Percentiles rank a stretch among this genome's conserved stretches.
Conservation (phyloP, 2,888 invertebrate species). For the Troglohyphantes excavatus region DNA sequence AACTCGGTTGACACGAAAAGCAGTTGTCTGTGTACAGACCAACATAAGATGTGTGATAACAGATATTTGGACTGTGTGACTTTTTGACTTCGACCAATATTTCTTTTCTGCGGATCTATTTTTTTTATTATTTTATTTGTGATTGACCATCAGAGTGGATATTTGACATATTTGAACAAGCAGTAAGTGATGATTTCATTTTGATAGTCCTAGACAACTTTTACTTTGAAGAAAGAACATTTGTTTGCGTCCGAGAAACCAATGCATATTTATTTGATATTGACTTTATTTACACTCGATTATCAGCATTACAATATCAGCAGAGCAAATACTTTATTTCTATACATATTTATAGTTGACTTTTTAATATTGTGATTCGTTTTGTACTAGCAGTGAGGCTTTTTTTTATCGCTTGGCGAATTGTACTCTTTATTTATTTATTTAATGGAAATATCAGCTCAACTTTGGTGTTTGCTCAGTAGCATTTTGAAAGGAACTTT, state of each 20-base stretch:
- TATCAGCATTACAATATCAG: neutral
- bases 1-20: slow-evolving; percentile 64
- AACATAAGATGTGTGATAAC: slow-evolving; percentile 61
- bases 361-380: neutral
- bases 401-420: too few relatives aligned
- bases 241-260: neutral
- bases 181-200: slow-evolving; percentile 44
- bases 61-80: slow-evolving; percentile 74
- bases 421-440: too few relatives aligned
- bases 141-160: neutral
- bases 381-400: too few relatives aligned
- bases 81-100: slow-evolving; percentile 61
- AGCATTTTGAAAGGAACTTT: too few relatives aligned
- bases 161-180: slow-evolving; percentile 12
- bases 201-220: neutral
- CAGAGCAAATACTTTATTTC: neutral
- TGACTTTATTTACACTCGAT: neutral
- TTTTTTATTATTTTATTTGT: slow-evolving; percentile 27
- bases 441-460: too few relatives aligned
- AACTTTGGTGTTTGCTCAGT: too few relatives aligned
- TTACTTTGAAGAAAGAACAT: neutral
- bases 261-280: neutral
- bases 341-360: neutral
- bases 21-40: slow-evolving; percentile 65
- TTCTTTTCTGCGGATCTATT: slow-evolving; percentile 30